Evolutionary conservation across 35 echinoderm and acorn worm species (phyloP).

Genomic region (Amphiura filiformis): DNA sequence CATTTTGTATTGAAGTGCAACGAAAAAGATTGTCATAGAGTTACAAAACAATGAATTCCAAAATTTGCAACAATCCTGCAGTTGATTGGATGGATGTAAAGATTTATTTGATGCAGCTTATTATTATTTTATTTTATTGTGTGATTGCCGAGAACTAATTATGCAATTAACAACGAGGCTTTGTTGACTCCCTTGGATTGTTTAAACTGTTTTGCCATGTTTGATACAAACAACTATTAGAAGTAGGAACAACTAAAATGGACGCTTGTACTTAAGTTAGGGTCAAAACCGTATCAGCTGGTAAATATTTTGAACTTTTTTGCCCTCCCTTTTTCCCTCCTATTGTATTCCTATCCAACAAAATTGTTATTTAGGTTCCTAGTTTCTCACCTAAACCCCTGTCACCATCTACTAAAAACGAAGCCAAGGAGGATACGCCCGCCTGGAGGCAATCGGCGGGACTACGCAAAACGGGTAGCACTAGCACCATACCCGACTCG

Average conservation of each 20-base stretch:
- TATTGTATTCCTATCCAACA: too few relatives aligned
- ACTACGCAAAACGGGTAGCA: constrained; percentile 89
- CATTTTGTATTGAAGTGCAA: too few relatives aligned
- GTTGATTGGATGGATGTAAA: too few relatives aligned
- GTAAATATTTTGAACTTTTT: neutral
- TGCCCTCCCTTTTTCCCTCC: neutral
- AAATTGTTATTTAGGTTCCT: constrained; percentile 49
- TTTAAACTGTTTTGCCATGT: neutral
- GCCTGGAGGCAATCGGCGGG: constrained; percentile 84
- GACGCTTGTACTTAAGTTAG: too few relatives aligned
- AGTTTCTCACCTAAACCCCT: constrained; percentile 97
- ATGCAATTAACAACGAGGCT: neutral
- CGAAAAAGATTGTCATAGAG: too few relatives aligned
- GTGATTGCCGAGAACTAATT: neutral
- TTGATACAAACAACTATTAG: too few relatives aligned
- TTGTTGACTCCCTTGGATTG: neutral
- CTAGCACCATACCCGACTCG: constrained; percentile 75
- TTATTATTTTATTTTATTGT: too few relatives aligned
- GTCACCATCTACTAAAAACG: constrained; percentile 66
- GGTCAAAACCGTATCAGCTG: too few relatives aligned
- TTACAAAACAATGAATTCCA: too few relatives aligned
- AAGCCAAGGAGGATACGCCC: constrained; percentile 73
- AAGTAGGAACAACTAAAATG: too few relatives aligned
- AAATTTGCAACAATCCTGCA: too few relatives aligned
- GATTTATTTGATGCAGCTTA: too few relatives aligned